Percentiles rank a stretch among this genome's conserved stretches.
These are phyloP conservation scores for Nemoura dubitans DNA, from an alignment of 2,888 invertebrate genomes.

Conservation along the genomic window DNA sequence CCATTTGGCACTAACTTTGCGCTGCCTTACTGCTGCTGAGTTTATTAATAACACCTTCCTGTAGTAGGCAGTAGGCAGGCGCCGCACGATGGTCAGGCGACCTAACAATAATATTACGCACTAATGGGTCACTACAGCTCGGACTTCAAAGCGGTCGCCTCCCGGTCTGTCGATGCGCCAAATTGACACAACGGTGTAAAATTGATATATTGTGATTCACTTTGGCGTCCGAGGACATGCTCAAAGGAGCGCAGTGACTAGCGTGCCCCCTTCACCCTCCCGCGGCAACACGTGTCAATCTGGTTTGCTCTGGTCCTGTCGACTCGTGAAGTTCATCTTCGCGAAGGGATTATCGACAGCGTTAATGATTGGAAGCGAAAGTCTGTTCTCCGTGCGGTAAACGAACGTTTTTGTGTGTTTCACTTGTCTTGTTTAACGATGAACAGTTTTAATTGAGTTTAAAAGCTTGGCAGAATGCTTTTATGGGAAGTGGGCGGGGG, in stretches of 20 bases:
- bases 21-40: not conserved
- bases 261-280: not conserved
- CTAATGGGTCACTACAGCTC: not conserved
- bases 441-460: not conserved
- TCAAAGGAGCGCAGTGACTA: not conserved
- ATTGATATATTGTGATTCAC: not conserved
- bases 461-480: not conserved
- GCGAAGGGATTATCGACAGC: not conserved
- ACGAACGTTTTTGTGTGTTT: not conserved
- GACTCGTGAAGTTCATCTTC: not conserved
- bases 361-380: not conserved
- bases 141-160: not conserved
- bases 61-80: not conserved
- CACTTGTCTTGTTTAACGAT: not conserved
- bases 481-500: not conserved
- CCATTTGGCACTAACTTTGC: not conserved
- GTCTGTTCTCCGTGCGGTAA: not conserved
- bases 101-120: slow-evolving; percentile 7
- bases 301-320: too few species aligned
- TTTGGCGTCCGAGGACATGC: not conserved
- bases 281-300: too few species aligned
- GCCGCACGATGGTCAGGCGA: not conserved
- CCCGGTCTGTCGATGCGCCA: not conserved
- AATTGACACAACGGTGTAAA: not conserved
- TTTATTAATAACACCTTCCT: not conserved